Percentiles rank a stretch among this genome's conserved stretches.
These are phyloP conservation scores for Gallinago paraguaiae DNA, from an alignment of 2,113 vertebrate genomes.

Conservation along the genomic window DNA sequence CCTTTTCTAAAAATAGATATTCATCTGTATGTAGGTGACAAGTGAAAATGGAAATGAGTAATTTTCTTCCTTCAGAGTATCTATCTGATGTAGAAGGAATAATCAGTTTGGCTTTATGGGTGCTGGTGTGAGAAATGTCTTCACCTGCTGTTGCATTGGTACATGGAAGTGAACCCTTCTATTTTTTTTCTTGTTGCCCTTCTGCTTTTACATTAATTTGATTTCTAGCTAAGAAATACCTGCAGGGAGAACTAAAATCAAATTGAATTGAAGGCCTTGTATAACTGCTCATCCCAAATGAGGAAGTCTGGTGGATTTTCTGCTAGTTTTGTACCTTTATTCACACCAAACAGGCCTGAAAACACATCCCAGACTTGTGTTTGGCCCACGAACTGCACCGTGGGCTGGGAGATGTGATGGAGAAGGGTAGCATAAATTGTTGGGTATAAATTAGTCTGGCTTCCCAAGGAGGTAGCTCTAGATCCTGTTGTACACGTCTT, in stretches of 20 bases:
- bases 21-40: slow-evolving; percentile 48
- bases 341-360: background rate
- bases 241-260: background rate
- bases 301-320: background rate
- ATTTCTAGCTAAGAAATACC: background rate
- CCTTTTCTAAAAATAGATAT: slow-evolving; percentile 55
- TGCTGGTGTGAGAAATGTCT: background rate
- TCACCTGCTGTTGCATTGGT: background rate
- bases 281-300: background rate
- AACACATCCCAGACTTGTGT: background rate
- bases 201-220: background rate
- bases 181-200: background rate
- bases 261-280: background rate
- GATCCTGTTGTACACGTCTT: background rate
- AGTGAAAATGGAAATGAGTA: slow-evolving; percentile 50
- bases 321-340: background rate
- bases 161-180: background rate
- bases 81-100: background rate
- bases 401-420: background rate
- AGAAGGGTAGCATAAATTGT: background rate
- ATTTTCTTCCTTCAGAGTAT: slow-evolving; percentile 24
- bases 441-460: background rate
- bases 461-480: background rate
- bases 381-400: background rate
- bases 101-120: background rate